phyloP scores from a whole-genome alignment of 2,797 vertebrate species.

The Sebastes diaconus region DNA sequence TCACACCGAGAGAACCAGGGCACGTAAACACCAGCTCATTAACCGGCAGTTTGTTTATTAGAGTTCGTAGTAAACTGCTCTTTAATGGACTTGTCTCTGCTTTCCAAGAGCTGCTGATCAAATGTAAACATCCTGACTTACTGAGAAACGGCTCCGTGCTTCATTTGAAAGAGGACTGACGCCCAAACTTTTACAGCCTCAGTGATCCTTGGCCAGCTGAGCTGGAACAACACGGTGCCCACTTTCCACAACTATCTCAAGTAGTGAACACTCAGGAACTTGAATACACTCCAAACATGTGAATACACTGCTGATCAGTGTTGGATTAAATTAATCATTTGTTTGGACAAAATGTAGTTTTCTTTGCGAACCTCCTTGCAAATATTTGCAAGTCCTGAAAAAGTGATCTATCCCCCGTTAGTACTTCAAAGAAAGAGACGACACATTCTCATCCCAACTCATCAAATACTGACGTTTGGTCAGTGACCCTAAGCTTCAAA shows the following conservation, averaged over 20 bases:
- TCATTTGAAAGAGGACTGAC: not conserved
- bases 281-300: constrained; percentile 3
- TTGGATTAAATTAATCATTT: not conserved
- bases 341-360: not conserved
- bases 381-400: not conserved
- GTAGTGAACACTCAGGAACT: not conserved
- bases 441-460: too few species aligned
- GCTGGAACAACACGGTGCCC: not conserved
- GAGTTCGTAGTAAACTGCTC: not conserved
- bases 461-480: too few species aligned
- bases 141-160: not conserved
- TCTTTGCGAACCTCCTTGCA: not conserved
- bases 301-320: not conserved
- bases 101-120: not conserved
- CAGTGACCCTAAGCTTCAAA: too few species aligned
- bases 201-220: not conserved
- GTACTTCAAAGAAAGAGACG: not conserved
- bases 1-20: not conserved
- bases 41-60: not conserved
- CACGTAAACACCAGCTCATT: not conserved
- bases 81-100: not conserved
- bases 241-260: constrained; percentile 13
- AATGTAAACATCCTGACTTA: not conserved
- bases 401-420: not conserved
- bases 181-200: not conserved